Base-by-base conservation (phyloP, 2,888 invertebrate genomes). In the Hemaris fuciformis region DNA sequence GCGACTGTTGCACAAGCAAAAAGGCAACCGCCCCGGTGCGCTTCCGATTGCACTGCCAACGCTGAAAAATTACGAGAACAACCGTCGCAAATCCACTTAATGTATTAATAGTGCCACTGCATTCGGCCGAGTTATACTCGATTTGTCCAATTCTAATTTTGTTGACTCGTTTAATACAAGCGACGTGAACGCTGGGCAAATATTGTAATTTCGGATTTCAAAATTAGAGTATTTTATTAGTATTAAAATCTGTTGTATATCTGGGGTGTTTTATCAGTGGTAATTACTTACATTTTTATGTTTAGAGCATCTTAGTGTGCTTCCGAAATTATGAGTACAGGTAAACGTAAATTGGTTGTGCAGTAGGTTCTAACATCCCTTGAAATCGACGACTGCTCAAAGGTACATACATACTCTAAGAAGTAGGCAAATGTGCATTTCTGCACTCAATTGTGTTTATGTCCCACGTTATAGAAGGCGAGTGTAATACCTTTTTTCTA, bases 31-130 rank as follows among this genome's bases (percentile, higher is more conserved):
- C 85, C 83, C 85, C 85, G 84, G 84, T 84, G 83, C 82, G 81
- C 87, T 89, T 91, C 91, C 91, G 90, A 90, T 89, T 91, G 89
- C 87, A 83, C 77, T 87, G 88, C 81, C 87, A 85, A 76, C 85
- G 81, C 84, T 91, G 91, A 91, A 91, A 91, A 91, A 91, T 91
- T 90, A 88, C 87, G 80, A 74, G 77, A 72, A 79, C 79, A 72
- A 76, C 80, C 79, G 78, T 74, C 74, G 72, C 80, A 76, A 77
- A 73, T 74, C 76, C 73, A 78, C 77, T 85, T 83, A 83, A 85
- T 84, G 83, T 84, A 85, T 78, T 70, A 76, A 72, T 72, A 42
- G 15, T 41, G n/a, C 41, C 27, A 10, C 31, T 42, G 53, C 42
- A 59, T 59, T 62, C 27, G 10, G 38, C 25, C 27, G 23, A 2